These are phyloP conservation scores for Caenorhabditis remanei DNA, from an alignment of 1,140 invertebrate genomes.

Conservation along the genomic window DNA sequence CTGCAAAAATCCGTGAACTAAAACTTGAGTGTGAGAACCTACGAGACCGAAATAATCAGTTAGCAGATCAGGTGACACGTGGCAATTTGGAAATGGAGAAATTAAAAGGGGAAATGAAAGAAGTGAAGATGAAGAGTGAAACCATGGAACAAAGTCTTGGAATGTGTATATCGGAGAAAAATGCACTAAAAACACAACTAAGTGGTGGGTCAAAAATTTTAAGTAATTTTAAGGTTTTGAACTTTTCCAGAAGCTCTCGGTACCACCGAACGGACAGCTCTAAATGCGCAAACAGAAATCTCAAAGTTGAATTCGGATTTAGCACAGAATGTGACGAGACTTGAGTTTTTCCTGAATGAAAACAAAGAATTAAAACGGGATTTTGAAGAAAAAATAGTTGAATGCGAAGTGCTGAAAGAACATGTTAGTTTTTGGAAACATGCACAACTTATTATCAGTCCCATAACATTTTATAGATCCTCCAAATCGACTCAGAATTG, in stretches of 20 bases:
- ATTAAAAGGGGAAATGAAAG: slow-evolving; percentile 13
- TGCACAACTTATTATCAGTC: not conserved
- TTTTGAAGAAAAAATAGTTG: slow-evolving; percentile 22
- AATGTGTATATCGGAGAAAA: slow-evolving; percentile 21
- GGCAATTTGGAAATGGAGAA: slow-evolving; percentile 3
- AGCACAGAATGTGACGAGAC: slow-evolving; percentile 5
- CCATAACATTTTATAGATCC: not conserved
- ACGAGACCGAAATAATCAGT: not conserved
- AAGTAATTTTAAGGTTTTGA: too few relatives aligned
- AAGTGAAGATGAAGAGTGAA: slow-evolving; percentile 11
- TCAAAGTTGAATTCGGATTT: slow-evolving; percentile 1
- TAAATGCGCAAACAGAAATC: not conserved
- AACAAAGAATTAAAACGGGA: slow-evolving; percentile 8
- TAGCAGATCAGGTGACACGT: not conserved
- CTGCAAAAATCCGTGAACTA: not conserved
- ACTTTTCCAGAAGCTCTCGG: not conserved
- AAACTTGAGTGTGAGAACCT: not conserved
- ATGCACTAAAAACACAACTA: not conserved
- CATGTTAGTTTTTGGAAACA: not conserved
- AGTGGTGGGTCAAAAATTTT: not conserved
- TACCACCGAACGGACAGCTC: not conserved
- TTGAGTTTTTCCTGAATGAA: not conserved
- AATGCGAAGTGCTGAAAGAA: slow-evolving; percentile 45
- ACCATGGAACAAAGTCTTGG: not conserved
- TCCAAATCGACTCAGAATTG: slow-evolving; percentile 7